phyloP scores from a whole-genome alignment of 53 echinoderm and acorn worm species.

The Zoroaster sp. region DNA sequence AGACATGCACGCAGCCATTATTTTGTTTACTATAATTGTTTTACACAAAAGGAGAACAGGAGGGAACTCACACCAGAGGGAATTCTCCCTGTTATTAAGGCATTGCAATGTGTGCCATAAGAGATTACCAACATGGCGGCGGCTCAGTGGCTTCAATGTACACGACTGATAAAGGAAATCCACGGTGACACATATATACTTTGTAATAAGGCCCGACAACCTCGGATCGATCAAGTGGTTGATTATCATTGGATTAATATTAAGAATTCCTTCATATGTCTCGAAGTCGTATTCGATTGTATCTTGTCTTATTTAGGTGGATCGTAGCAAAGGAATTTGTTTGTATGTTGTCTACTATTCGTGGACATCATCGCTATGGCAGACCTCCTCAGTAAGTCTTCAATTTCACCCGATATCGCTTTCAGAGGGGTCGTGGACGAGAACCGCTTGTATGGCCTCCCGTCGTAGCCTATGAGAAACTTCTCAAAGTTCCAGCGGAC shows the following conservation, averaged over 20 bases:
- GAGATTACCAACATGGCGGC: neutral
- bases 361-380: neutral
- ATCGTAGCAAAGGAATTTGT: constrained; percentile 41
- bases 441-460: constrained; percentile 53
- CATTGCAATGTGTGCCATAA: no score
- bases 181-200: no score
- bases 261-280: neutral
- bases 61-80: no score
- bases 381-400: constrained; percentile 16
- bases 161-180: neutral
- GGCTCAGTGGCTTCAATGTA: neutral
- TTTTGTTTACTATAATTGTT: no score
- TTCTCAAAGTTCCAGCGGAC: constrained; percentile 75
- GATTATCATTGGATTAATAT: no score
- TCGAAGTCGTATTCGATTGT: neutral
- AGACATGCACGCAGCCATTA: no score
- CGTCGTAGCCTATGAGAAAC: constrained; percentile 66
- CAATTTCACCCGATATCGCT: constrained; percentile 37
- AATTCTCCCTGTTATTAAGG: no score
- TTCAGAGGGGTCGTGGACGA: constrained; percentile 19
- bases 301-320: neutral
- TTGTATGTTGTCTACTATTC: neutral
- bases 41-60: no score
- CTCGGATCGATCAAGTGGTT: neutral
- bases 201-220: neutral